Evolutionary conservation across 2,888 invertebrate species (phyloP), one percentile per base, ranked within the genome.

Genomic region (Drepanosiphum platanoidis): DNA sequence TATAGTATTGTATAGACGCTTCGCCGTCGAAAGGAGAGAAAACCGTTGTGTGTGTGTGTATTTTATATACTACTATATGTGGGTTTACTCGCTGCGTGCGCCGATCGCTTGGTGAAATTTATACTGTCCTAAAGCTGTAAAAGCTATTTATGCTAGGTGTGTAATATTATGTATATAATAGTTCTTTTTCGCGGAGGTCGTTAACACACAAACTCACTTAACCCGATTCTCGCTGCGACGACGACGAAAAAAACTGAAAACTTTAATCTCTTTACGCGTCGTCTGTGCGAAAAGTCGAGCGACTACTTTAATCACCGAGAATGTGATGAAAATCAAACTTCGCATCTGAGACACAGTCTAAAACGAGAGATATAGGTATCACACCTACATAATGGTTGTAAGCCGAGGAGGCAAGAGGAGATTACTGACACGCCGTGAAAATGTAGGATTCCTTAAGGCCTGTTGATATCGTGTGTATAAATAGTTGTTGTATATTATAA

Each of bases 141-240:
- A 61, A 9, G 9, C n/a, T 58, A 18, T 74, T 42, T 66, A 46
- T 32, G 13, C 7, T 32, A 42, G 39, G 64, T 32, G n/a, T 64
- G n/a, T 64, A 61, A 11, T 30, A 8, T n/a, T 27, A 9, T 39
- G 27, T 77, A 13, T 42, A 5, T 22, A 52, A 52, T 52, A 52
- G 52, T 64, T 79, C 32, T 64, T 27, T 79, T 79, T 68, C 18
- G 11, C 22, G 18, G 2, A 15, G 4, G 27, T 52, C 52, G 18
- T 68, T 68, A 34, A 79, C 27, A 79, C 68, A 34, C 42, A 66
- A 64, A 78, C 30, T 66, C 78, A 46, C 78, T 79, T 34, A 66
- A 79, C 66, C 46, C 34, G 46, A 64, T 64, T 77, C 22, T 13
- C 3, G n/a, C n/a, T n/a, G n/a, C n/a, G n/a, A n/a, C n/a, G n/a